Base-by-base conservation (phyloP, 2,888 invertebrate genomes). In the Lacanobia oleracea region DNA sequence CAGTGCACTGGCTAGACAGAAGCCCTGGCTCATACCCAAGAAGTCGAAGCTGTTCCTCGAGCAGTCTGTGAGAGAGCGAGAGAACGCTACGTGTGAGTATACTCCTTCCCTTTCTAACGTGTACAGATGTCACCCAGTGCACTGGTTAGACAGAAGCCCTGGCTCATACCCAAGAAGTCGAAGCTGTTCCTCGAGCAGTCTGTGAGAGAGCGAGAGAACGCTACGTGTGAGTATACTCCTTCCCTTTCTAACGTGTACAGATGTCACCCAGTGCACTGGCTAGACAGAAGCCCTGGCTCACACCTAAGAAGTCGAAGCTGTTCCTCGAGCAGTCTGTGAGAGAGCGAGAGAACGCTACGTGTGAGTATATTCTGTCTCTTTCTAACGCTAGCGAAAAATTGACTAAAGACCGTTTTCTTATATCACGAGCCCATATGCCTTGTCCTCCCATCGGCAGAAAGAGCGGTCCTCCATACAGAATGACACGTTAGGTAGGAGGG, bases 41-140 rank as follows among this genome's bases (percentile, higher is more conserved):
- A 98, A 99, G 93, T 99, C 99, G 2, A 98, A 99, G 90, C 96
- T 99, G 76, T 99, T 99, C 93, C 97, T 99, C 9, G 99, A 99
- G 90, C 99, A 99, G 93, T 98, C 98, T 0, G 96, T 98, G 86
- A 96, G 99, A 53, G 99, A 99, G 93, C 96, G 98, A 81, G 98
- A 98, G 82, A 98, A 98, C 90, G 97, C 98, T 75, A 95, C 97
- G 76, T 97, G 98, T 98, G 91, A 95, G 92, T 98, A 72, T 21
- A 16, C 18, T 48, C 16, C 37, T 9, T 33, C 18, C 27, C n/a
- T 23, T 12, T 33, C 21, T 59, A 4, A 43, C 27, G 9, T 16
- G 21, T 33, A 2, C 10, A 93, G 2, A 62, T 87, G 0, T 50
- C 87, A 0, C 77, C 76, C 0, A 50, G 40, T 45, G 62, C 51